Conservation (phyloP, 2,797 vertebrate genomes). For the Australoheros facetus region DNA sequence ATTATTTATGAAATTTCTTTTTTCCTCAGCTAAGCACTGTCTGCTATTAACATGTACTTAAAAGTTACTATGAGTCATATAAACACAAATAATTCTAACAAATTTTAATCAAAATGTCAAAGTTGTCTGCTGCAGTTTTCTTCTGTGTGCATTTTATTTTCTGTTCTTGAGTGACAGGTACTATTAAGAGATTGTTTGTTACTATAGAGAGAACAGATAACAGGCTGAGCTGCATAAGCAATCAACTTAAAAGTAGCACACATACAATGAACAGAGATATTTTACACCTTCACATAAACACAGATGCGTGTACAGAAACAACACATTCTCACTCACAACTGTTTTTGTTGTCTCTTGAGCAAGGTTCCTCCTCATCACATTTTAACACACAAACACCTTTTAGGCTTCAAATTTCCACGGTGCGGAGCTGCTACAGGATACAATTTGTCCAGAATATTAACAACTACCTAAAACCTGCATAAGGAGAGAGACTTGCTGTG, state of each 20-base stretch:
- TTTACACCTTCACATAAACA: not conserved
- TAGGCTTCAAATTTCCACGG: not conserved
- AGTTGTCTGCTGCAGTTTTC: not conserved
- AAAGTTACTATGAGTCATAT: not conserved
- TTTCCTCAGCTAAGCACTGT: not conserved
- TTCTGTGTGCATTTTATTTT: not conserved
- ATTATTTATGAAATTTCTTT: not conserved
- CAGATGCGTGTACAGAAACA: not conserved
- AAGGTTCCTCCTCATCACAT: not conserved
- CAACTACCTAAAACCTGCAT: not conserved
- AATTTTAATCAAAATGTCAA: not conserved
- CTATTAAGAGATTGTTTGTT: constrained; percentile 16
- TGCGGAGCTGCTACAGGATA: not conserved
- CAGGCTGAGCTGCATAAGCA: constrained; percentile 1
- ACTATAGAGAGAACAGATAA: constrained; percentile 3
- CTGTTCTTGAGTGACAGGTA: constrained; percentile 6
- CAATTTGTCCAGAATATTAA: constrained; percentile 3
- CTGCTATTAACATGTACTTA: not conserved
- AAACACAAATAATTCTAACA: not conserved
- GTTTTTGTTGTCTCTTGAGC: not conserved
- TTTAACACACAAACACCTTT: not conserved
- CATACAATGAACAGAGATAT: not conserved
- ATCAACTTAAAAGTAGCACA: constrained; percentile 5
- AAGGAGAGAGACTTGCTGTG: not conserved
- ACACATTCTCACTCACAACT: not conserved